Evolutionary conservation across 2,113 vertebrate species (phyloP), one percentile per base, ranked within the genome.

Genomic region (Lepidothrix coronata): DNA sequence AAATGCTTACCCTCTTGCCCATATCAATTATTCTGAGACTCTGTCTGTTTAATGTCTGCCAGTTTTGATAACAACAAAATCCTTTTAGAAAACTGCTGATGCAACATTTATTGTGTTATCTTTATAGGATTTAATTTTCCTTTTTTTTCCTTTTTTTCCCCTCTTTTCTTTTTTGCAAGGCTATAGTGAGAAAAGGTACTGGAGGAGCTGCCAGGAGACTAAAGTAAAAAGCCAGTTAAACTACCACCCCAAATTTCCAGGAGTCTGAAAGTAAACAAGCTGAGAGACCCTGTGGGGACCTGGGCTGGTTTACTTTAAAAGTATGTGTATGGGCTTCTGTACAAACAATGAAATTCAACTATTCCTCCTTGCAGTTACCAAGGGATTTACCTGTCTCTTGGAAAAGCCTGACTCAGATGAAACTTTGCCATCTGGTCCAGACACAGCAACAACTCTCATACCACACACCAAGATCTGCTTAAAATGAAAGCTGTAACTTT

Each of bases 21-120:
- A 41, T 94, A 97, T 96, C 97, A 97, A 90, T 97, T 98, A 97
- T 98, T 97, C 94, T 94, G 91, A 96, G 95, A 80, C 89, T 81
- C 82, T 95, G 89, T 94, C 97, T 98, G 93, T 92, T 96, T 92
- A 94, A 88, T 59, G 85, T 96, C 97, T 98, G 97, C 96, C 93
- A 96, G 93, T 93, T 98, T 96, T 96, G 96, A 92, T 96, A 97
- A 97, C 85, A 98, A 94, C 91, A 97, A 89, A 97, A 95, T 83
- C 88, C 88, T 97, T 97, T 96, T 63, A 52, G 88, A 96, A 97
- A 97, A 96, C 51, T 98, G 97, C 95, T 98, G 97, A 98, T 91
- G 88, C 68, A 85, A 91, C 80, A 54, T 95, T 96, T 96, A 93
- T 94, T 81, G 67, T 92, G 83, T 79, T 94, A 74, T 93, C 88